Percentiles rank a stretch among this genome's conserved stretches.
These are phyloP conservation scores for Aphidoletes aphidimyza DNA, from an alignment of 2,888 invertebrate species.

Conservation along the genomic window DNA sequence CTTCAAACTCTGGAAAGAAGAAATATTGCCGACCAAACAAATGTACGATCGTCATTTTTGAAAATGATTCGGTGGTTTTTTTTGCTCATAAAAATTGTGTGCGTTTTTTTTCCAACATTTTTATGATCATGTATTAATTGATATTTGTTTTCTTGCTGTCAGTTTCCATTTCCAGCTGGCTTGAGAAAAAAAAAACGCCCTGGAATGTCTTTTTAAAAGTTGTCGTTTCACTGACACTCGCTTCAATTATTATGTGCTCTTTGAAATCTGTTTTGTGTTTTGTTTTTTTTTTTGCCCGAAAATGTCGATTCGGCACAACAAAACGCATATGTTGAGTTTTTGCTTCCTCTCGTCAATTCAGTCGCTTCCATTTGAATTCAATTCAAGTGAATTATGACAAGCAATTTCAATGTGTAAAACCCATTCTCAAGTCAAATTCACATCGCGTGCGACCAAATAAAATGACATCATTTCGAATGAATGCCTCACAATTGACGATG, in stretches of 20 bases:
- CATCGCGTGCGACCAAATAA: not conserved
- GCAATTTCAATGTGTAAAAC: not conserved
- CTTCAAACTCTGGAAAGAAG: not conserved
- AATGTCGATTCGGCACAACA: conserved; percentile 8
- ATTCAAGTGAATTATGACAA: conserved; percentile 25
- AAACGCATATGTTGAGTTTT: not conserved
- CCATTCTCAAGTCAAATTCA: not conserved
- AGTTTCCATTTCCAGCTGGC: conserved; percentile 30
- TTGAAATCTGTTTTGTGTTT: not conserved
- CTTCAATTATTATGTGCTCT: not conserved
- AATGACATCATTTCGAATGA: conserved; percentile 16
- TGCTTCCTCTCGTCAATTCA: not conserved
- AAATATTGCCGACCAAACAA: not conserved
- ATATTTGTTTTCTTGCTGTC: conserved; percentile 28
- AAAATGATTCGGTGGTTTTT: not conserved
- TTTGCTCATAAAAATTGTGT: not conserved
- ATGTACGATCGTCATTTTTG: not conserved
- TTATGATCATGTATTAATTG: conserved; percentile 47
- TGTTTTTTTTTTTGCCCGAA: not conserved
- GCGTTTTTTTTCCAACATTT: not conserved
- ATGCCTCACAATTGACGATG: not conserved
- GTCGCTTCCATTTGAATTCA: not conserved
- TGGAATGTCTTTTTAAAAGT: conserved; percentile 12
- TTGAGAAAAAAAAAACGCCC: not conserved
- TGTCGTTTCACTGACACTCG: not conserved